Conservation (phyloP, 2,888 invertebrate species). For the Phymatocera aterrima region DNA sequence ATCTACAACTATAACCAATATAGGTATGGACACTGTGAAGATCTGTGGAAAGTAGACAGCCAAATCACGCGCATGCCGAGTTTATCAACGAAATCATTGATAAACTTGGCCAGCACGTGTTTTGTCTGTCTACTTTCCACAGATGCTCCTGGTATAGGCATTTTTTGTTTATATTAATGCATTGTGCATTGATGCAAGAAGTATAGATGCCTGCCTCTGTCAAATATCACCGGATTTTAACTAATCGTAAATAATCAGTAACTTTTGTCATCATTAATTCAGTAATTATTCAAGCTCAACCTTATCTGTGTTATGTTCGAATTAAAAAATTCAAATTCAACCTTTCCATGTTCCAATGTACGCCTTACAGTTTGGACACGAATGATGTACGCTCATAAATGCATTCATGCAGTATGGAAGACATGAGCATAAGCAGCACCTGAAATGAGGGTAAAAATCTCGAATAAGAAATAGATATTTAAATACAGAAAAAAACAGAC, state of each 20-base stretch:
- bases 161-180: not conserved
- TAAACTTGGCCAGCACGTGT: too few species aligned
- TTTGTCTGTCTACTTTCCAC: too few species aligned
- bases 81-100: too few species aligned
- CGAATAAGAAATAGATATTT: not conserved
- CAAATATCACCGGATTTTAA: not conserved
- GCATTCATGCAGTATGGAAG: conserved; percentile 77
- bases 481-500: not conserved
- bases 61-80: too few species aligned
- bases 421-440: conserved; percentile 77
- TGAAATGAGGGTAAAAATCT: conserved; percentile 57
- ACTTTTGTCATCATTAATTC: conserved; percentile 21
- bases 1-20: not conserved
- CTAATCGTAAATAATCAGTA: conserved; percentile 17
- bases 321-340: too few species aligned
- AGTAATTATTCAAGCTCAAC: conserved; percentile 7
- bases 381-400: conserved; percentile 75
- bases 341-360: conserved; percentile 75
- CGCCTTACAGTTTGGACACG: conserved; percentile 75
- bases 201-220: not conserved
- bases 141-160: too few species aligned
- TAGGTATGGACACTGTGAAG: too few species aligned
- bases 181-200: not conserved
- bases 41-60: too few species aligned
- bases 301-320: not conserved